Conservation (phyloP, 2,888 invertebrate genomes). For the Gibbula magus region DNA sequence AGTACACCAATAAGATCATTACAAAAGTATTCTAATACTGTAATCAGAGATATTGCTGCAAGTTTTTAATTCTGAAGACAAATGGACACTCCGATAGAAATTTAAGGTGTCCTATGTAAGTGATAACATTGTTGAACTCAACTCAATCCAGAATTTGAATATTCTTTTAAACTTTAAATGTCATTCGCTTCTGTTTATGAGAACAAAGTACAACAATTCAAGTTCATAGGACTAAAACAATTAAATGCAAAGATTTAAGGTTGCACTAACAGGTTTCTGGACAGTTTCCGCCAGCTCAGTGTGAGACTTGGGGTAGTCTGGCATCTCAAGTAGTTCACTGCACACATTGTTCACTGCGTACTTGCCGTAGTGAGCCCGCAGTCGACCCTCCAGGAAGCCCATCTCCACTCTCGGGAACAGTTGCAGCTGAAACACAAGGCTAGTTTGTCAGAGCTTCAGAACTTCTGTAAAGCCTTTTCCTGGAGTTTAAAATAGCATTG, state of each 20-base stretch:
- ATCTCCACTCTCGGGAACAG: constrained; percentile 51
- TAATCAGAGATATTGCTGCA: too few species aligned
- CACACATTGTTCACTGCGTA: constrained; percentile 48
- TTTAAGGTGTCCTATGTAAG: too few species aligned
- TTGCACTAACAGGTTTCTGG: not conserved
- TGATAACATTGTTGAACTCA: too few species aligned
- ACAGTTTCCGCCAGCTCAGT: not conserved
- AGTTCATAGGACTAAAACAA: not conserved
- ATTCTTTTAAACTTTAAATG: too few species aligned
- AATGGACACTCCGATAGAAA: too few species aligned
- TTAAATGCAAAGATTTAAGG: not conserved
- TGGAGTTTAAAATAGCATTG: too few species aligned
- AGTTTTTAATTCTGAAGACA: too few species aligned
- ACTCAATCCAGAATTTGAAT: too few species aligned
- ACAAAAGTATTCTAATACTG: too few species aligned
- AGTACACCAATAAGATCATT: too few species aligned
- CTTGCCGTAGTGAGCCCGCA: constrained; percentile 27
- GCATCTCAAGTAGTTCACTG: constrained; percentile 45
- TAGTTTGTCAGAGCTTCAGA: not conserved
- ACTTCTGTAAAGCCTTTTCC: not conserved
- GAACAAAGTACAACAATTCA: too few species aligned
- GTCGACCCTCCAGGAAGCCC: constrained; percentile 31
- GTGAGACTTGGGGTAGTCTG: constrained; percentile 39
- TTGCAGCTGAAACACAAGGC: constrained; percentile 43
- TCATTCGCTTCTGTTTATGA: too few species aligned